phyloP scores from a whole-genome alignment of 2,888 invertebrate genomes.

The Acleris holmiana region DNA sequence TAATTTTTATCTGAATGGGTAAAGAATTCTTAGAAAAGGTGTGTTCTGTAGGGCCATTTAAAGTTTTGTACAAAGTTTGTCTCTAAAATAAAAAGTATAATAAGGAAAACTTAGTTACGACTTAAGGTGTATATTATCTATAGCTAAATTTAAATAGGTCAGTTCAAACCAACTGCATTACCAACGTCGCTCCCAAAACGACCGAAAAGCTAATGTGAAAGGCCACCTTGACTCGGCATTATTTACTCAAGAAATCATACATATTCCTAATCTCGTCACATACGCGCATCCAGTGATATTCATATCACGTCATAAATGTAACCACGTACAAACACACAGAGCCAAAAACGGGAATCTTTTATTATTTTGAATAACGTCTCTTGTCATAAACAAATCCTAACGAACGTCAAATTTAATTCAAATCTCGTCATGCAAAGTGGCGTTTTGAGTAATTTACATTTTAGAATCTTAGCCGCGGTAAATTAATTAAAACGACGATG shows the following conservation, averaged over 20 bases:
- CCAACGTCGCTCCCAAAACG: not conserved
- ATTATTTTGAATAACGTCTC: slow-evolving; percentile 10
- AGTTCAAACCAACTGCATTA: not conserved
- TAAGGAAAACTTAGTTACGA: too few relatives aligned
- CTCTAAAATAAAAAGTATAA: too few relatives aligned
- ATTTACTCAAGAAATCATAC: slow-evolving; percentile 27
- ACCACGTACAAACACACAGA: slow-evolving; percentile 12
- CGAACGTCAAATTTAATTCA: slow-evolving; percentile 43
- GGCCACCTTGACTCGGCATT: not conserved
- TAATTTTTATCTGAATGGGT: not conserved
- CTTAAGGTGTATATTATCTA: too few relatives aligned
- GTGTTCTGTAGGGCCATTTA: too few relatives aligned
- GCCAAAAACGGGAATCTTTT: slow-evolving; percentile 3
- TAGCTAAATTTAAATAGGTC: not conserved
- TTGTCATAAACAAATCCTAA: slow-evolving; percentile 29
- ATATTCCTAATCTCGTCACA: slow-evolving; percentile 14
- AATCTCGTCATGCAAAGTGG: slow-evolving; percentile 42
- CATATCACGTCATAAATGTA: slow-evolving; percentile 26
- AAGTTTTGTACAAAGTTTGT: too few relatives aligned
- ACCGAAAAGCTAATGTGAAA: too few relatives aligned
- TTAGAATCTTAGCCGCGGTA: slow-evolving; percentile 45
- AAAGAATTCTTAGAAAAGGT: too few relatives aligned
- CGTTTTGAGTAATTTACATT: slow-evolving; percentile 50
- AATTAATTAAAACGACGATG: slow-evolving; percentile 50
- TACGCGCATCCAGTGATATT: slow-evolving; percentile 9